These are phyloP conservation scores for Cryptus armator DNA, from an alignment of 2,888 invertebrate genomes.

Conservation along the genomic window DNA sequence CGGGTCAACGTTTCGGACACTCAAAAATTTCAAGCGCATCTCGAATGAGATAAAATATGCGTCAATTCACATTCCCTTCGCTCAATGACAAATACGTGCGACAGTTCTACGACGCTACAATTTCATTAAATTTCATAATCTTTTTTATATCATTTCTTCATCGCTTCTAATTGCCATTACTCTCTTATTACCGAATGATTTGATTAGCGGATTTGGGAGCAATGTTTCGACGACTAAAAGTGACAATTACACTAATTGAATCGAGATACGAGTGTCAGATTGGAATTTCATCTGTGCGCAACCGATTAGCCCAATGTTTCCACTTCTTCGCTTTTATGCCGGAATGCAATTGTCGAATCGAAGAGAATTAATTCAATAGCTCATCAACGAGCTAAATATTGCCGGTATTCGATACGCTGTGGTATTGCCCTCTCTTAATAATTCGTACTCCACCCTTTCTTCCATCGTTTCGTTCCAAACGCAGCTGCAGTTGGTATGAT, in stretches of 20 bases:
- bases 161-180: not conserved
- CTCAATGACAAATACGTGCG: not conserved
- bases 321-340: not conserved
- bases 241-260: constrained; percentile 20
- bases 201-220: constrained; percentile 7
- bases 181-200: not conserved
- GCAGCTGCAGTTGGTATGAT: too few species aligned
- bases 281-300: not conserved
- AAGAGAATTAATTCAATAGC: constrained; percentile 1
- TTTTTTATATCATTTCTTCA: not conserved
- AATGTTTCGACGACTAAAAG: not conserved
- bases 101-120: not conserved
- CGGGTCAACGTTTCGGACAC: not conserved
- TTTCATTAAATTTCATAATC: not conserved
- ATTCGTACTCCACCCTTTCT: too few species aligned
- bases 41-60: not conserved
- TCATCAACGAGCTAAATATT: not conserved
- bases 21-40: not conserved
- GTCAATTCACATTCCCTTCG: not conserved
- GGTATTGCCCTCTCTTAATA: too few species aligned
- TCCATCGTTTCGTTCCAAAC: too few species aligned
- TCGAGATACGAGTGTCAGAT: not conserved
- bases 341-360: not conserved
- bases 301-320: not conserved
- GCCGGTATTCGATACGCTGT: too few species aligned